Conservation (phyloP, 2,888 invertebrate genomes). For the Eilema caniola region DNA sequence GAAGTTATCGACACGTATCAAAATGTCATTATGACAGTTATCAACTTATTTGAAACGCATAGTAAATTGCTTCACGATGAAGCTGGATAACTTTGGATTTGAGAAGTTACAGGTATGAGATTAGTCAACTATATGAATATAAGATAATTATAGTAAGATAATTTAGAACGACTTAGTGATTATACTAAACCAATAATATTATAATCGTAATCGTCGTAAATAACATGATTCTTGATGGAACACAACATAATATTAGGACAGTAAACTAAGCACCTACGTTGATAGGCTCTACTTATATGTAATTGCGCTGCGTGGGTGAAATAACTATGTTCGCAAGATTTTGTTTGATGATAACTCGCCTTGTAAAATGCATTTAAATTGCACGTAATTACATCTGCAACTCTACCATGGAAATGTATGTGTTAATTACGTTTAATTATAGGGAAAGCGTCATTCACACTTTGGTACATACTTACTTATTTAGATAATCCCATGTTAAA, state of each 20-base stretch:
- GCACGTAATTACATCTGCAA: conserved; percentile 11
- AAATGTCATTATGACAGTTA: no score
- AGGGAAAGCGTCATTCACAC: background rate
- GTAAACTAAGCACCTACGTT: background rate
- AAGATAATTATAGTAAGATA: no score
- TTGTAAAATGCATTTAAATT: conserved; percentile 11
- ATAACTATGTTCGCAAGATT: conserved; percentile 14
- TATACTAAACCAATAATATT: background rate
- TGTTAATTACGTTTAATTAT: background rate
- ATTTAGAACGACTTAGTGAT: no score
- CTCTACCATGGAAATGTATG: conserved; percentile 3
- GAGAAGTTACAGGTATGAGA: conserved; percentile 77
- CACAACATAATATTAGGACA: background rate
- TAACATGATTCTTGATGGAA: background rate
- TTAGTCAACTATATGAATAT: background rate
- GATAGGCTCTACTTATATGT: conserved; percentile 14
- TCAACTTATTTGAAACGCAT: no score
- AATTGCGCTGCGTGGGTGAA: conserved; percentile 19
- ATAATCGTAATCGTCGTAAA: background rate
- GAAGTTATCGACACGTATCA: no score
- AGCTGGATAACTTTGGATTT: conserved; percentile 83
- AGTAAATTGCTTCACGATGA: conserved; percentile 69
- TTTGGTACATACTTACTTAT: background rate
- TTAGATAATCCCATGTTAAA: no score
- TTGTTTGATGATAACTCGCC: conserved; percentile 18